Evolutionary conservation across 2,888 invertebrate genomes (phyloP), one percentile per base, ranked within the genome.

Genomic region (Synanthedon vespiformis): DNA sequence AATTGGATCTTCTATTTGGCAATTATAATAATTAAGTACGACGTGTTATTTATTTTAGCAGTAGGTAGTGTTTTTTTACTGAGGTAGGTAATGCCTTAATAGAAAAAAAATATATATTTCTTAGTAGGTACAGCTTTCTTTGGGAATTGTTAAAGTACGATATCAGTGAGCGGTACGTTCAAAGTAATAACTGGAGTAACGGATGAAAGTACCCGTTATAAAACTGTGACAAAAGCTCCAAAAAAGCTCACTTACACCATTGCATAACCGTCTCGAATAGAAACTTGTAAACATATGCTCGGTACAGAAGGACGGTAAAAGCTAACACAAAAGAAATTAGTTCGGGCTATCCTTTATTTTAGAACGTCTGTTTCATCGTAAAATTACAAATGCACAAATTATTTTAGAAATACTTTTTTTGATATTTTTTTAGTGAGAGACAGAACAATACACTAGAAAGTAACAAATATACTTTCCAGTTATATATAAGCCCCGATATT

Each of bases 191-290:
- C 72, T 79, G 65, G 75, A 56, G 68, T 85, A 78, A 78, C 78
- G 76, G 72, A 77, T 77, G 79, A 80, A 80, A 80, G 80, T 78
- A 78, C 77, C 76, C 60, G 80, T 78, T 77, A 77, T 72, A 77
- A 75, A 77, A 64, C 61, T 65, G 58, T 71, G 59, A 62, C 65
- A 67, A 63, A 65, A 58, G 48, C 60, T 34, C 34, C 66, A 67
- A 75, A 77, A 22, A 77, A 77, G 60, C 58, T 58, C 61, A 57
- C 14, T 44, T 14, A 44, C n/a, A 13, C 44, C 13, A 3, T 44
- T 44, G 44, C 14, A 6, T 44, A 44, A 44, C 44, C 14, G 44
- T 44, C 34, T 44, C n/a, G 3, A 44, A 34, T 34, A 44, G 44
- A 14, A 44, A 44, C 44, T 44, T 34, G 34, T 34, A 44, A 44